Percentiles rank a stretch among this genome's conserved stretches.
Conservation (phyloP, 2,113 vertebrate species). For the Passer montanus region DNA sequence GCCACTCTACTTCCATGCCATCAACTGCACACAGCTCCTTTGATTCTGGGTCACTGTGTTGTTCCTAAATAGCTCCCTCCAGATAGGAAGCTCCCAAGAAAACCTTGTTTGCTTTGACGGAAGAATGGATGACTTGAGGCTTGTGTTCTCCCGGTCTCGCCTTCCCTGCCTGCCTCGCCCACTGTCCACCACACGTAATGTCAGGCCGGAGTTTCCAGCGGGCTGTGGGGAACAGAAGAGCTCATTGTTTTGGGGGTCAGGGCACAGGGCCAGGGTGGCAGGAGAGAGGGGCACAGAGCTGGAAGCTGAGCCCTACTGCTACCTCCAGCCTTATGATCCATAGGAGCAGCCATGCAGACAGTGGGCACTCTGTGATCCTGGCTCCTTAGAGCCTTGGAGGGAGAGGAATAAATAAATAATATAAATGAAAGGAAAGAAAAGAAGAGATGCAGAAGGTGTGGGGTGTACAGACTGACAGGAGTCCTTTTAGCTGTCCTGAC, state of each 20-base stretch:
- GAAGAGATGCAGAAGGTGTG: not conserved
- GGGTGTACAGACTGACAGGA: not conserved
- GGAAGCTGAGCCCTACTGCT: not conserved
- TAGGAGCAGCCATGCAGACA: not conserved
- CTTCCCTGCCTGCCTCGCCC: not conserved
- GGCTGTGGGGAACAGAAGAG: not conserved
- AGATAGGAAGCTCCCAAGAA: not conserved
- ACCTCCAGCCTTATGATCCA: not conserved
- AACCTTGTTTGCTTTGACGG: not conserved
- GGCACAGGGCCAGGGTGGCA: not conserved
- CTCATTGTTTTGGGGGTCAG: constrained; percentile 1
- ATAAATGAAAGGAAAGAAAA: not conserved
- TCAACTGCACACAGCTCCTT: not conserved
- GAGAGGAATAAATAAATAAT: not conserved
- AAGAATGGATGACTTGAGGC: not conserved
- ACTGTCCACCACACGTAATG: not conserved
- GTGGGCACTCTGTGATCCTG: not conserved
- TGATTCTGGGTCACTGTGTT: not conserved
- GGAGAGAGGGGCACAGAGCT: not conserved
- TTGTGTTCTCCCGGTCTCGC: not conserved
- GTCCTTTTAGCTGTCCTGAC: not conserved
- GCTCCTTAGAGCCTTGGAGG: not conserved
- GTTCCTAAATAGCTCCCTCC: constrained; percentile 2
- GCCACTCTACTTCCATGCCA: not conserved
- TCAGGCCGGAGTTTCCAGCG: not conserved